Percentiles rank a stretch among this genome's conserved stretches.
Evolutionary conservation across 2,888 invertebrate species (phyloP).

Genomic region (Apodemia duryi): DNA sequence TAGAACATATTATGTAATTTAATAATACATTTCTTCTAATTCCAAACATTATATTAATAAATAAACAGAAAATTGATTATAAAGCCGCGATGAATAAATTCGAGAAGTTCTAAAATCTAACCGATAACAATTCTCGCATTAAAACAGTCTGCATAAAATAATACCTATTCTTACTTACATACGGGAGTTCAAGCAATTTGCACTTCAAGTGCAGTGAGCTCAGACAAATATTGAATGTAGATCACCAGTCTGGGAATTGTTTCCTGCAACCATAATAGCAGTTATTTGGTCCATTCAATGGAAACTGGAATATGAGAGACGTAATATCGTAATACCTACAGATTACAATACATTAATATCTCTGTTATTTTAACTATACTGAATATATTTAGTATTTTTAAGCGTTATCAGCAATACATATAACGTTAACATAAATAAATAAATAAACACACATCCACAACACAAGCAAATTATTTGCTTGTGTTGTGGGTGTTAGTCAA

Average conservation of each 20-base stretch:
- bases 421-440: no score
- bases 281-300: neutral
- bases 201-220: constrained; percentile 12
- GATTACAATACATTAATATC: neutral
- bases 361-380: no score
- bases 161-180: neutral
- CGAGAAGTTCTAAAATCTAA: neutral
- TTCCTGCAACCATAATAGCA: neutral
- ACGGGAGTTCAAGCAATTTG: neutral
- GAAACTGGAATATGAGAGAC: neutral
- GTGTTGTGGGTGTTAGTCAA: no score
- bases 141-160: neutral
- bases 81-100: neutral
- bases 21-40: no score
- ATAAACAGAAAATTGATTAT: no score
- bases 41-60: no score
- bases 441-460: no score
- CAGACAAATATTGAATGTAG: constrained; percentile 14
- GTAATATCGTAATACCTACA: neutral
- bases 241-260: constrained; percentile 1
- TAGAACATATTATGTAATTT: no score
- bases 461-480: no score
- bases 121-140: neutral
- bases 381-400: no score
- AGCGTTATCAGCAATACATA: no score